These are phyloP conservation scores for Lanistes nyassanus DNA, from an alignment of 1,140 invertebrate species.

Conservation along the genomic window DNA sequence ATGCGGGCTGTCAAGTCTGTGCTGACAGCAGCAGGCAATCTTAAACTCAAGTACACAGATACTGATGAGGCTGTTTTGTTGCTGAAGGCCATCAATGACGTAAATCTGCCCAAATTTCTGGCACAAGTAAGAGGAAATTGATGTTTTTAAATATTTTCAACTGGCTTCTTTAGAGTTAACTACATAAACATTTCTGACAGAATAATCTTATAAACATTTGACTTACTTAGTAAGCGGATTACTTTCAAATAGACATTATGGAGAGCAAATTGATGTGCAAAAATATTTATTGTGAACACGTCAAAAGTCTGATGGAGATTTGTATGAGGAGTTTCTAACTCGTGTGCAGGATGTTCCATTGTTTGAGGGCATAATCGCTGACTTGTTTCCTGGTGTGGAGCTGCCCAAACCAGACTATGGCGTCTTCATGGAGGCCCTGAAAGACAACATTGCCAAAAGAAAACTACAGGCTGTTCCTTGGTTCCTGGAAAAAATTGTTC, in stretches of 20 bases:
- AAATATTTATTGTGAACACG: too few species aligned
- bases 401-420: constrained; percentile 74
- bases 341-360: constrained; percentile 66
- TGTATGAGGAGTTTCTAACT: not conserved
- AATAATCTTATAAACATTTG: too few species aligned
- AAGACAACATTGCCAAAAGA: constrained; percentile 62
- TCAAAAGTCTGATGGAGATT: not conserved
- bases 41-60: constrained; percentile 66
- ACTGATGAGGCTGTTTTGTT: constrained; percentile 65
- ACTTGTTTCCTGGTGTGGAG: constrained; percentile 67
- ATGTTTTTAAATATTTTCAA: not conserved
- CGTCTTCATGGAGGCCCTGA: constrained; percentile 66
- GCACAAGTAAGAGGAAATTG: constrained; percentile 56
- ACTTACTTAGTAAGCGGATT: too few species aligned
- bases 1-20: constrained; percentile 70
- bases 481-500: constrained; percentile 68
- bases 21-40: constrained; percentile 68
- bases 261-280: too few species aligned
- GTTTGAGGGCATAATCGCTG: constrained; percentile 68
- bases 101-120: constrained; percentile 68
- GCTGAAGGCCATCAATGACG: constrained; percentile 68
- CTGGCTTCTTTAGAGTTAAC: not conserved
- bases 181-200: too few species aligned
- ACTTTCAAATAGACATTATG: too few species aligned
- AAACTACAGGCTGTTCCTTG: constrained; percentile 64